Evolutionary conservation across 2,113 vertebrate species (phyloP).

Genomic region (Scytalopus superciliaris): DNA sequence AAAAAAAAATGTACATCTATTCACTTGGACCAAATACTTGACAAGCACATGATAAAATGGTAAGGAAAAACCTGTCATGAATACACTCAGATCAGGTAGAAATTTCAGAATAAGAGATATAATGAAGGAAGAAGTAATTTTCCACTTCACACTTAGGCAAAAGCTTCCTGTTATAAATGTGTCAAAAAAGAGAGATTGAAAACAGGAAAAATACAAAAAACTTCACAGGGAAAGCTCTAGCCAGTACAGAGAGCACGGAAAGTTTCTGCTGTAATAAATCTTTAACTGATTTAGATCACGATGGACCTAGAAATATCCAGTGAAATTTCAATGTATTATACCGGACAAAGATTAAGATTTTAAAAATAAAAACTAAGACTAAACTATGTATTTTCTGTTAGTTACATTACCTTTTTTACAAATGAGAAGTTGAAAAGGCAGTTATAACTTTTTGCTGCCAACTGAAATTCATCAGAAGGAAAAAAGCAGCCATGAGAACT

Average conservation of each 20-base stretch:
- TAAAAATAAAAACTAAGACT: not conserved
- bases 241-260: not conserved
- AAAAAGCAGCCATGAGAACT: not conserved
- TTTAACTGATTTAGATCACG: not conserved
- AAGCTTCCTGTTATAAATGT: not conserved
- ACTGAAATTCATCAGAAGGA: not conserved
- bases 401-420: not conserved
- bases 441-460: not conserved
- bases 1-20: not conserved
- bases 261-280: not conserved
- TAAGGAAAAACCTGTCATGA: not conserved
- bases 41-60: not conserved
- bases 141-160: not conserved
- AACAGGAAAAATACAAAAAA: not conserved
- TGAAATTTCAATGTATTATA: not conserved
- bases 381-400: not conserved
- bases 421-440: not conserved
- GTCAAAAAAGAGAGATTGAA: not conserved
- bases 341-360: not conserved
- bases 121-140: not conserved
- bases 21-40: not conserved
- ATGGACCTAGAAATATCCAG: not conserved
- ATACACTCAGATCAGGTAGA: not conserved
- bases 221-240: not conserved
- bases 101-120: not conserved